A percentile compares a stretch with the other conserved stretches of the same genome.
Conservation (phyloP, 2,888 invertebrate genomes). For the Cantharis lateralis region DNA sequence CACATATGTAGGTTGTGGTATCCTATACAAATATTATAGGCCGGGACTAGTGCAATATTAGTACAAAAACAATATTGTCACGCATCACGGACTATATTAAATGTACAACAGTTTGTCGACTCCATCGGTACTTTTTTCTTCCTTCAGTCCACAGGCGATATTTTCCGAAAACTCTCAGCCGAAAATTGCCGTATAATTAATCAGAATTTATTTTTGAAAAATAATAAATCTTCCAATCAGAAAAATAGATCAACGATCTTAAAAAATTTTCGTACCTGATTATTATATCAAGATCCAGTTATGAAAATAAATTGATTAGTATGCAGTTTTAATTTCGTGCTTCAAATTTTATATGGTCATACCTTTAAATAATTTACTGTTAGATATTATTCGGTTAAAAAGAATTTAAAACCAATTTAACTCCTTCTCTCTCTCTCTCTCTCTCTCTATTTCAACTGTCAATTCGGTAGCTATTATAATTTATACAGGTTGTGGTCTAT, state of each 20-base stretch:
- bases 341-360: neutral
- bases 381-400: neutral
- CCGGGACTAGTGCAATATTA: conserved; percentile 73
- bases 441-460: neutral
- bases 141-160: neutral
- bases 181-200: neutral
- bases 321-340: neutral
- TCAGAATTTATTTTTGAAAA: neutral
- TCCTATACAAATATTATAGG: conserved; percentile 58
- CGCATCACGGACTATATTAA: conserved; percentile 58
- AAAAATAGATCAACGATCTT: neutral
- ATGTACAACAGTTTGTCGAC: conserved; percentile 7
- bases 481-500: neutral
- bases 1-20: neutral
- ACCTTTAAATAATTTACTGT: neutral
- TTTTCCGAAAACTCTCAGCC: neutral
- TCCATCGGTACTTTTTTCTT: neutral
- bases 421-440: neutral
- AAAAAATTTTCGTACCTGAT: neutral
- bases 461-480: neutral
- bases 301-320: conserved; percentile 1
- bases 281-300: neutral
- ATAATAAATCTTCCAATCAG: neutral
- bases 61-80: conserved; percentile 56
- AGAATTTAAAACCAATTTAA: neutral